Base-by-base conservation (phyloP, 2,888 invertebrate genomes). In the Lordiphosa andalusiaca region DNA sequence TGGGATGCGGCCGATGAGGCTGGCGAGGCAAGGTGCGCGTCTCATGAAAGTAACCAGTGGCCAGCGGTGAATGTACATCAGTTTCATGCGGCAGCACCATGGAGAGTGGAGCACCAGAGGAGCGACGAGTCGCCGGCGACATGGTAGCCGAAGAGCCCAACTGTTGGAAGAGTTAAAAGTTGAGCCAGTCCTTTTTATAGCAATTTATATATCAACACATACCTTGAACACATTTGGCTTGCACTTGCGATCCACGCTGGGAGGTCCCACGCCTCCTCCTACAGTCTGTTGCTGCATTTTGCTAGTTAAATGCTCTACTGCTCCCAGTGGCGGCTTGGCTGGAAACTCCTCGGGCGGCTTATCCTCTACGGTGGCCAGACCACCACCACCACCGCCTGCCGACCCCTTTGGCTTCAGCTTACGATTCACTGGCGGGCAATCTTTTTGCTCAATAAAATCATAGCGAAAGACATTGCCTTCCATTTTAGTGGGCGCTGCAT, bases 361-460 rank as follows among this genome's bases (percentile, higher is more conserved):
- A 38, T 88, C 88, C 58, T 88, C 88, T 25, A 74, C 60, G 4
- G 44, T 64, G 2, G 63, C 46, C 36, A 65, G 37, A 4, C 47
- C 47, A n/a, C 16, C 16, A n/a, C 16, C 16, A 16, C n/a, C 12
- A 7, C 42, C 19, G 1, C 46, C 50, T 6, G 44, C 25, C n/a
- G 53, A 53, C 23, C 74, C 64, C 72, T 89, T 89, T 3, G 96
- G 96, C 88, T 96, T 96, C 37, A 96, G 90, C 40, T 93, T 94
- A 49, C 96, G 91, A 87, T 96, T 94, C 23, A 97, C 95, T 35
- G 92, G 93, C 10, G 96, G 96, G 39, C 96, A 84, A 59, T 87
- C 85, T 33, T 71, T 37, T 63, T 88, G 87, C 58, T 90, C 89
- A 42, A 89, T 81, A 54, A 91, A 91, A 77, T 91, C 91, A 74